Evolutionary conservation across 2,888 invertebrate genomes (phyloP).

Genomic region (Gymnocheta viridis): DNA sequence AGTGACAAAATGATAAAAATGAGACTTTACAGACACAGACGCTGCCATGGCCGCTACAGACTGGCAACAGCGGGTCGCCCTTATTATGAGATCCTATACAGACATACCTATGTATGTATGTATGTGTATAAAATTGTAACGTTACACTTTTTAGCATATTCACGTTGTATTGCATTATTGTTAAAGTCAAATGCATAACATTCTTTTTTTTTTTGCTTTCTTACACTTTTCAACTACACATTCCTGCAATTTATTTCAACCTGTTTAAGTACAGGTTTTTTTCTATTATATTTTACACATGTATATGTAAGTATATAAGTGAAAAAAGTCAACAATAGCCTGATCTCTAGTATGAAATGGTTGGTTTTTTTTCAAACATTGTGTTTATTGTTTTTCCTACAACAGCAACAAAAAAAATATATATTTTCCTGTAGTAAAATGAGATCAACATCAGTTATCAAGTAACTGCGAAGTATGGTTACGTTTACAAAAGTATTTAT

Average conservation of each 20-base stretch:
- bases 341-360: conserved; percentile 24
- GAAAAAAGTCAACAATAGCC: conserved; percentile 49
- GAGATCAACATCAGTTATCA: conserved; percentile 58
- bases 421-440: conserved; percentile 63
- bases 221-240: not conserved
- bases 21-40: too few species aligned
- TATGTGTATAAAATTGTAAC: not conserved
- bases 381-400: conserved; percentile 33
- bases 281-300: not conserved
- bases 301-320: not conserved
- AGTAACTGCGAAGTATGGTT: conserved; percentile 17
- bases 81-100: not conserved
- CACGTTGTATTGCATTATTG: conserved; percentile 19
- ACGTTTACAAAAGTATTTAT: not conserved
- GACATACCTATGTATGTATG: too few species aligned
- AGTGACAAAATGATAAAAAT: too few species aligned
- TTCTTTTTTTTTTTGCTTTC: conserved; percentile 7
- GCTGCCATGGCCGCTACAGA: too few species aligned
- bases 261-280: conserved; percentile 25
- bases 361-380: conserved; percentile 16
- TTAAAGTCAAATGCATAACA: conserved; percentile 5
- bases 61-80: not conserved
- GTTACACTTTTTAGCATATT: not conserved
- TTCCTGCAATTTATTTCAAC: conserved; percentile 16
- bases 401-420: not conserved